phyloP scores from a whole-genome alignment of 2,113 vertebrate species.

The Anguilla japonica region DNA sequence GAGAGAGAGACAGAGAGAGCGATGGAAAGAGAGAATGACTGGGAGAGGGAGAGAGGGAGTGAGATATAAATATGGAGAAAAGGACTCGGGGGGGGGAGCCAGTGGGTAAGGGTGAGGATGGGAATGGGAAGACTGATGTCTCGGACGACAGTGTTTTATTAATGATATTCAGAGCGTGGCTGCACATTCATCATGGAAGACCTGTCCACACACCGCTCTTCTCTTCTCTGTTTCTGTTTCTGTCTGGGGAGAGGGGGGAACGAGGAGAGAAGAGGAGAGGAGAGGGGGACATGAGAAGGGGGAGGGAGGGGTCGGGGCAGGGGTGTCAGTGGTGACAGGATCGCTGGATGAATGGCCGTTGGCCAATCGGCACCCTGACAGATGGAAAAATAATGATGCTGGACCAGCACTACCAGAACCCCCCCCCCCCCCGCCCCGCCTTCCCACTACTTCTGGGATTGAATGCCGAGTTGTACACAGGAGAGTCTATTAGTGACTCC shows the following conservation, averaged over 20 bases:
- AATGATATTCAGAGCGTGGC: constrained; percentile 58
- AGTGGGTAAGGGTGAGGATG: constrained; percentile 35
- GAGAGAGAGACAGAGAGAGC: neutral
- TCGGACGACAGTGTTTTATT: constrained; percentile 51
- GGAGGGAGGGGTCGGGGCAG: neutral
- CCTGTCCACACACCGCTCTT: constrained; percentile 20
- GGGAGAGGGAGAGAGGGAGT: constrained; percentile 28
- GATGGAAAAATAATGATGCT: constrained; percentile 50
- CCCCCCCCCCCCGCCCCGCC: neutral
- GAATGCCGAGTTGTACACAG: constrained; percentile 27
- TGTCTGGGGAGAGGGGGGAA: constrained; percentile 9
- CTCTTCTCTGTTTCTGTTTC: constrained; percentile 32
- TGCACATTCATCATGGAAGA: constrained; percentile 45
- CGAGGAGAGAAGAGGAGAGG: neutral
- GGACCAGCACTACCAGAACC: neutral
- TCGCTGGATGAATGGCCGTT: constrained; percentile 25
- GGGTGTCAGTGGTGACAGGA: neutral
- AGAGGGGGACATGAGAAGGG: neutral
- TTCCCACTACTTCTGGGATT: constrained; percentile 8
- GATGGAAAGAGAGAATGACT: neutral
- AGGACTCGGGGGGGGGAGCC: neutral
- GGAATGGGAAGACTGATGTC: constrained; percentile 45
- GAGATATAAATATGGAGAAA: neutral
- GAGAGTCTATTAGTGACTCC: constrained; percentile 38
- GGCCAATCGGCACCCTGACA: constrained; percentile 16